Percentiles rank a stretch among this genome's conserved stretches.
Conservation (phyloP, 1,140 invertebrate species). For the Neotoxoptera formosana region DNA sequence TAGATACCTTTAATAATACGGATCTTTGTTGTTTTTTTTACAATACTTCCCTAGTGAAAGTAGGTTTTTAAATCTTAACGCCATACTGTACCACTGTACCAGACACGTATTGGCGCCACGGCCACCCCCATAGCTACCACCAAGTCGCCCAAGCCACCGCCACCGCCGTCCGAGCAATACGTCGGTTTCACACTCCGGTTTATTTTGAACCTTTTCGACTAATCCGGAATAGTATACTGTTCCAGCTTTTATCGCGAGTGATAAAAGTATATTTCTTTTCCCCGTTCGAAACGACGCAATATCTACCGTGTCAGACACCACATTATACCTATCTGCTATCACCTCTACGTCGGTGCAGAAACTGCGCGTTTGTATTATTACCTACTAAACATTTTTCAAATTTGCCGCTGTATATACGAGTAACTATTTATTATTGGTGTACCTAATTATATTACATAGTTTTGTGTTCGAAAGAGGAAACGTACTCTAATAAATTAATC, state of each 20-base stretch:
- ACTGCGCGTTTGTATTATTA: neutral
- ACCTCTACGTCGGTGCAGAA: neutral
- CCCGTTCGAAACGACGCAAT: neutral
- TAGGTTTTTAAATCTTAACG: neutral
- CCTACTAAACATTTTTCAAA: neutral
- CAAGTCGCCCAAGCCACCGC: neutral
- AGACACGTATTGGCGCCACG: neutral
- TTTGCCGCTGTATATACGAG: neutral
- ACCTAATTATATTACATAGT: neutral
- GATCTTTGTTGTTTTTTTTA: neutral
- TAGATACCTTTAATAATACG: neutral
- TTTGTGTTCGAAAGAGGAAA: neutral
- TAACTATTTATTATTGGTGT: neutral
- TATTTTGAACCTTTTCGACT: neutral
- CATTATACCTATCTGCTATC: no score
- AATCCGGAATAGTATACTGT: neutral
- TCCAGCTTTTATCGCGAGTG: neutral
- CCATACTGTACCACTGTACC: neutral
- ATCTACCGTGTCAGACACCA: neutral
- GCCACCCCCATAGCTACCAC: neutral
- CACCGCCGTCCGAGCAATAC: neutral
- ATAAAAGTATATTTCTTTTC: neutral
- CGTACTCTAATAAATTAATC: conserved; percentile 13
- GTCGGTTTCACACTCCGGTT: neutral
- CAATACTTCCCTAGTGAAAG: neutral